Evolutionary conservation across 2,113 vertebrate genomes (phyloP).

Genomic region (Suricata suricatta): DNA sequence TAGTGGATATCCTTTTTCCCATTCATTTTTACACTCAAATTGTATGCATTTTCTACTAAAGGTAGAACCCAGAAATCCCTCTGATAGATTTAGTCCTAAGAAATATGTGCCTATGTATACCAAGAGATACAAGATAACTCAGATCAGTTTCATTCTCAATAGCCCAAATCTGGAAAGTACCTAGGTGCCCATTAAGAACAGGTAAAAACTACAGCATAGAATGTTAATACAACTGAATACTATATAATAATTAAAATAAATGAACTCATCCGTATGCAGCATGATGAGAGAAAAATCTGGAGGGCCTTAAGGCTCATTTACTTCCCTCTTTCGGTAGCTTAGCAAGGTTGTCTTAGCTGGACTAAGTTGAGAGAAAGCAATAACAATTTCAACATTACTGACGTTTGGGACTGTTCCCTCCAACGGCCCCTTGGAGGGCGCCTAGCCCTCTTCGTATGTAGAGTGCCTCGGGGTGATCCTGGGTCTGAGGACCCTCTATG

Average conservation of each 20-base stretch:
- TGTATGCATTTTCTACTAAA: not conserved
- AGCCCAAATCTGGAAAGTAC: not conserved
- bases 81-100: not conserved
- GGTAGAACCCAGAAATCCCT: not conserved
- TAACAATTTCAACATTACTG: not conserved
- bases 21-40: not conserved
- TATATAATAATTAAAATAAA: not conserved
- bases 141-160: not conserved
- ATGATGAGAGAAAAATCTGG: not conserved
- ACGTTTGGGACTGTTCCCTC: not conserved
- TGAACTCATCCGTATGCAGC: not conserved
- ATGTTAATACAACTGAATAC: not conserved
- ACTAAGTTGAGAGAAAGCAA: not conserved
- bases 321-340: not conserved
- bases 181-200: not conserved
- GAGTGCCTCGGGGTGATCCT: not conserved
- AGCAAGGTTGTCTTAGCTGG: not conserved
- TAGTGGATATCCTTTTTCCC: not conserved
- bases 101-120: not conserved
- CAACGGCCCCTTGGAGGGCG: not conserved
- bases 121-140: not conserved
- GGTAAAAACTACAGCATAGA: not conserved
- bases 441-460: rapidly evolving
- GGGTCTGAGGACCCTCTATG: not conserved
- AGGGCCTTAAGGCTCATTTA: not conserved